Percentiles rank a stretch among this genome's conserved stretches.
phyloP scores from a whole-genome alignment of 2,113 vertebrate genomes.

The Oryzias javanicus region DNA sequence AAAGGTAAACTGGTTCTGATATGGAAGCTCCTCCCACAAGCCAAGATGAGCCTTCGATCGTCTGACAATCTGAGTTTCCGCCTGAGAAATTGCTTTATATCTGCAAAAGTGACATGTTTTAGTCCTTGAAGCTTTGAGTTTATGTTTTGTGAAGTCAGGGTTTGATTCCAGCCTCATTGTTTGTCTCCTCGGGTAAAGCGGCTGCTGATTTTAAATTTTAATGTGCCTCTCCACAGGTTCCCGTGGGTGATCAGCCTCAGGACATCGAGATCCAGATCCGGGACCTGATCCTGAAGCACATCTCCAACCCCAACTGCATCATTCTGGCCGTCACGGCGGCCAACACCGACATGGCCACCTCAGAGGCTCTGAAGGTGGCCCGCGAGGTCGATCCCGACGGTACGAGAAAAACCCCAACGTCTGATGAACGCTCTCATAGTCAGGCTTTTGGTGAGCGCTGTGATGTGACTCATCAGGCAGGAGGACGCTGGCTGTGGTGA shows the following conservation, averaged over 20 bases:
- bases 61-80: no score
- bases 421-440: neutral
- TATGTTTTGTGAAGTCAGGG: neutral
- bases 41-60: neutral
- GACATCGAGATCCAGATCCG: constrained; percentile 97
- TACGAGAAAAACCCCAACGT: constrained; percentile 40
- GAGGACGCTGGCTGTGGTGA: constrained; percentile 96
- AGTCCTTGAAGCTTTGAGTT: constrained; percentile 1
- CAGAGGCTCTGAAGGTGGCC: constrained; percentile 95
- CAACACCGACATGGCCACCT: constrained; percentile 99
- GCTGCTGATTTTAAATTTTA: constrained; percentile 21
- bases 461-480: constrained; percentile 77
- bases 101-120: neutral
- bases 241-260: constrained; percentile 95
- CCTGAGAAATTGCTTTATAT: neutral
- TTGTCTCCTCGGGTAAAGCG: constrained; percentile 22
- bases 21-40: neutral
- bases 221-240: constrained; percentile 80
- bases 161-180: constrained; percentile 46
- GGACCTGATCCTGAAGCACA: constrained; percentile 94
- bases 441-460: neutral
- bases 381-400: constrained; percentile 96
- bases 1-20: constrained; percentile 79
- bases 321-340: constrained; percentile 96
- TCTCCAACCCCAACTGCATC: constrained; percentile 97